Evolutionary conservation across 2,888 invertebrate genomes (phyloP).

Genomic region (Chironomus tentans): DNA sequence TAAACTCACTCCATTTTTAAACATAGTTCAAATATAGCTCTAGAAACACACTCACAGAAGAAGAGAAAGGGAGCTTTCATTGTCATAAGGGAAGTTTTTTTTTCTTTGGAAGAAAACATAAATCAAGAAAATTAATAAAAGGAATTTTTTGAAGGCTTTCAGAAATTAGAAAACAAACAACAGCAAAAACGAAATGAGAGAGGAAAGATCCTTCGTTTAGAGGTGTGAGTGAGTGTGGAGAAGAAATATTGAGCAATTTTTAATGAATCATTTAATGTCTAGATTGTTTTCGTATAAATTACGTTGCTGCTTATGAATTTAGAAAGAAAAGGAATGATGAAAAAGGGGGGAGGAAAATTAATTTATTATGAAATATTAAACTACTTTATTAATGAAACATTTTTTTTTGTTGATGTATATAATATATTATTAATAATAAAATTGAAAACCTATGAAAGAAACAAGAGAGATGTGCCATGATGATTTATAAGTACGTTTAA

Average conservation of each 20-base stretch:
- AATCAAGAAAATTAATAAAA: conserved; percentile 10
- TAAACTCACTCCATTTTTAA: no score
- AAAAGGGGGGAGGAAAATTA: no score
- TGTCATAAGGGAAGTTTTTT: background rate
- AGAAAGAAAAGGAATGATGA: no score
- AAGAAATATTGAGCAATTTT: background rate
- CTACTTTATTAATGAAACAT: no score
- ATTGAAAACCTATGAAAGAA: no score
- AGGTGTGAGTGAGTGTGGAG: background rate
- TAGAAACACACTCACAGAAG: background rate
- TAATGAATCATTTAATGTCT: background rate
- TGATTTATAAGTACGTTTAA: no score
- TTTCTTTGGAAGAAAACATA: background rate
- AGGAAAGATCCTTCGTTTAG: background rate
- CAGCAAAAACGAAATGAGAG: background rate
- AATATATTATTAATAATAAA: no score
- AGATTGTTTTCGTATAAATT: background rate
- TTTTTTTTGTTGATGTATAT: no score
- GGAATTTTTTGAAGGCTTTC: conserved; percentile 3
- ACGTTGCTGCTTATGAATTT: no score
- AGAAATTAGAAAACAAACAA: background rate
- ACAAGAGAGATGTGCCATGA: no score
- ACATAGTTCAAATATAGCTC: no score
- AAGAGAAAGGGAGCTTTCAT: background rate
- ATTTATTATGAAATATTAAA: no score